phyloP scores from a whole-genome alignment of 92 coral and sea anemone species.

The Scolanthus callimorphus region DNA sequence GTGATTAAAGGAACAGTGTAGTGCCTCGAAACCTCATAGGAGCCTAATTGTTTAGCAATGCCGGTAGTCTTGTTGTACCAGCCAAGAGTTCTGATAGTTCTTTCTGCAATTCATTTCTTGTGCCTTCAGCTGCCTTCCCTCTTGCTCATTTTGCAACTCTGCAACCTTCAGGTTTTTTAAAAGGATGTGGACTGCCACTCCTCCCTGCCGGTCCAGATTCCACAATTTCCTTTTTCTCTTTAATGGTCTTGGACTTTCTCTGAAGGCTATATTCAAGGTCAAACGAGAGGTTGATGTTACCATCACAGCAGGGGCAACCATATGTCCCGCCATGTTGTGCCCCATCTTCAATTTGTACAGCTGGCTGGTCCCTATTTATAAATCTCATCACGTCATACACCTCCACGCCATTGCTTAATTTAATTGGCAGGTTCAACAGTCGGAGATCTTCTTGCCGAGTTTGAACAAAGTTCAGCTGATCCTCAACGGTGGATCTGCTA shows the following conservation, averaged over 20 bases:
- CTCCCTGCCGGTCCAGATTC: constrained; percentile 29
- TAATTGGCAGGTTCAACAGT: not conserved
- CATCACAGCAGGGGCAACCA: constrained; percentile 23
- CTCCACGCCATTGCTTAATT: constrained; percentile 1
- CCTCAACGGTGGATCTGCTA: constrained; percentile 2
- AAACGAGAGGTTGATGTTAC: not conserved
- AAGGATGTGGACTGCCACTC: constrained; percentile 9
- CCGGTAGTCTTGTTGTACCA: constrained; percentile 10
- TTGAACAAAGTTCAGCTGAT: constrained; percentile 14
- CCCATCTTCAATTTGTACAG: constrained; percentile 20
- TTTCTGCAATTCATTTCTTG: constrained; percentile 4
- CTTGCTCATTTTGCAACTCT: constrained; percentile 14
- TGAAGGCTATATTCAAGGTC: constrained; percentile 11
- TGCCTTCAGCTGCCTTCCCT: not conserved
- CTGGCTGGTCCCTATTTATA: constrained; percentile 29
- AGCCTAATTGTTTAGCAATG: constrained; percentile 4
- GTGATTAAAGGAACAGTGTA: constrained; percentile 29
- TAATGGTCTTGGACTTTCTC: constrained; percentile 26
- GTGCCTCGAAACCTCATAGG: constrained; percentile 20
- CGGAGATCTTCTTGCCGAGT: constrained; percentile 17
- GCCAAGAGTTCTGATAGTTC: constrained; percentile 17
- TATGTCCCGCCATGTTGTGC: constrained; percentile 29
- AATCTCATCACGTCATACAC: constrained; percentile 16
- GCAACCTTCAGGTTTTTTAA: constrained; percentile 11
- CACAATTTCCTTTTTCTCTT: constrained; percentile 8